Conservation (phyloP, 2,113 vertebrate species). For the Sinocyclocheilus maitianheensis region DNA sequence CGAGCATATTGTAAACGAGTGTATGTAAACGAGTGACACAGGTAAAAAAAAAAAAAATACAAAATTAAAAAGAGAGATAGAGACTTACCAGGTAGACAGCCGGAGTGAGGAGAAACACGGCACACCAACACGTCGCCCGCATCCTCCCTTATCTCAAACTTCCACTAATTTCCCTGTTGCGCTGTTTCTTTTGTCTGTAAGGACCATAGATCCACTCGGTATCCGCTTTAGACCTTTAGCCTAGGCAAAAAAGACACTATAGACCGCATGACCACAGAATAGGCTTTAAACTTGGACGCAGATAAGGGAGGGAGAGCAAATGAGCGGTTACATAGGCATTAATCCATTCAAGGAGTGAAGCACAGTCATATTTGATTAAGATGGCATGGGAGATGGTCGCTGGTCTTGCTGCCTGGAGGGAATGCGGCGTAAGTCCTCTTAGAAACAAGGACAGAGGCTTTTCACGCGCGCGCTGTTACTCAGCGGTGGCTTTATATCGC, state of each 20-base stretch:
- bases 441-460: slow-evolving; percentile 61
- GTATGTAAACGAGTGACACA: slow-evolving; percentile 11
- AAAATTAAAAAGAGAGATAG: too few relatives aligned
- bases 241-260: slow-evolving; percentile 81
- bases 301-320: slow-evolving; percentile 56
- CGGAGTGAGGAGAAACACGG: slow-evolving; percentile 89
- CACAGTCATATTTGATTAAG: slow-evolving; percentile 68
- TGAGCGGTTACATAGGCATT: slow-evolving; percentile 71
- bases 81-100: slow-evolving; percentile 91
- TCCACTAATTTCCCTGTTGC: slow-evolving; percentile 82
- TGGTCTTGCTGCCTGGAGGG: slow-evolving; percentile 49
- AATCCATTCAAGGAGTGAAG: slow-evolving; percentile 76
- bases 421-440: slow-evolving; percentile 59
- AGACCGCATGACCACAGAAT: slow-evolving; percentile 86
- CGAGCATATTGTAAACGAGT: too few relatives aligned
- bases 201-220: slow-evolving; percentile 94
- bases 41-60: neutral
- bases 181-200: slow-evolving; percentile 80
- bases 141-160: slow-evolving; percentile 93
- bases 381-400: slow-evolving; percentile 45
- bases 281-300: slow-evolving; percentile 74
- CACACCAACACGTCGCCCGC: slow-evolving; percentile 90
- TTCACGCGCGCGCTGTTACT: slow-evolving; percentile 54
- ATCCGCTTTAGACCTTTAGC: slow-evolving; percentile 87
- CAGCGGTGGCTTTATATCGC: slow-evolving; percentile 70